These are phyloP conservation scores for Gymnopithys bicolor DNA, from an alignment of 2,797 vertebrate genomes.

Conservation along the genomic window DNA sequence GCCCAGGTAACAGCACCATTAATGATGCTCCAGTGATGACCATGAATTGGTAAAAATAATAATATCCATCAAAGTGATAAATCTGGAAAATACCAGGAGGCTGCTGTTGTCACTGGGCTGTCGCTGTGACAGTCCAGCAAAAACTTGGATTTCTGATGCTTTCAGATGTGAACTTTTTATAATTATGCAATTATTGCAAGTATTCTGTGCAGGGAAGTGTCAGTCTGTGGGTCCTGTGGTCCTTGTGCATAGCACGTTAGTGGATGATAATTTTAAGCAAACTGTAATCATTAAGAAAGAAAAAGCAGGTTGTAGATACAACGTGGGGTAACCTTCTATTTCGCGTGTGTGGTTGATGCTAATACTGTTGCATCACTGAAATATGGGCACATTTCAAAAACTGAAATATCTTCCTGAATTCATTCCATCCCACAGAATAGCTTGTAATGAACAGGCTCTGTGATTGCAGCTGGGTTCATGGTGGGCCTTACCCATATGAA, in stretches of 20 bases:
- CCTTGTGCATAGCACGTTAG: rapidly evolving
- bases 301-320: not conserved
- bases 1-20: not conserved
- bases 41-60: rapidly evolving
- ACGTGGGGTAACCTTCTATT: not conserved
- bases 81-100: not conserved
- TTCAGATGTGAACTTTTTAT: not conserved
- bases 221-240: rapidly evolving
- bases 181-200: rapidly evolving
- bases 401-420: conserved; percentile 6
- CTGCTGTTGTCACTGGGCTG: not conserved
- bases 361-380: not conserved
- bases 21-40: not conserved
- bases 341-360: not conserved
- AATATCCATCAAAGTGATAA: not conserved
- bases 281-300: not conserved
- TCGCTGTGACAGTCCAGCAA: not conserved
- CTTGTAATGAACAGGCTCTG: not conserved
- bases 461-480: not conserved
- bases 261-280: not conserved
- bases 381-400: not conserved
- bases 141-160: not conserved
- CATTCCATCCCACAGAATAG: not conserved
- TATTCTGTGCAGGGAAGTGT: not conserved
- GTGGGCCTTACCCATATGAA: not conserved